Conservation (phyloP, 1,140 invertebrate genomes). For the Drosophila sucinea region DNA sequence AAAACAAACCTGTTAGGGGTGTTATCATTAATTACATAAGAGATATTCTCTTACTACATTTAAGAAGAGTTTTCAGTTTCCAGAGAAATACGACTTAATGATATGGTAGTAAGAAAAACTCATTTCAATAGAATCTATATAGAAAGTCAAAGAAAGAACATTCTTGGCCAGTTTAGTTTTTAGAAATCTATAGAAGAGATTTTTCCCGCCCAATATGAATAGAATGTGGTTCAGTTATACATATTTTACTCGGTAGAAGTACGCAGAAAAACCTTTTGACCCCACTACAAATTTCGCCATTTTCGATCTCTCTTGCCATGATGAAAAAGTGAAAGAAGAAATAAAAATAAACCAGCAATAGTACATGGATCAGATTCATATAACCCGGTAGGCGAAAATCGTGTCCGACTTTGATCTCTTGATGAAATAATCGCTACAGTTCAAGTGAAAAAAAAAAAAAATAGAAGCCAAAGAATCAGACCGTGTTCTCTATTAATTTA, state of each 20-base stretch:
- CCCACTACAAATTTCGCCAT: not conserved
- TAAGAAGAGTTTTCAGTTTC: too few species aligned
- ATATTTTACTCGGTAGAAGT: not conserved
- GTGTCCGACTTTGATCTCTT: not conserved
- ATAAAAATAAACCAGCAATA: not conserved
- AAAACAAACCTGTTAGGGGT: not conserved
- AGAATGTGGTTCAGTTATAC: too few species aligned
- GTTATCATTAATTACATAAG: not conserved
- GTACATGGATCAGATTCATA: not conserved
- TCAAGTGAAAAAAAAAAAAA: not conserved
- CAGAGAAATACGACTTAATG: too few species aligned
- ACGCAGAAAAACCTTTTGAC: too few species aligned
- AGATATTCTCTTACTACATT: too few species aligned
- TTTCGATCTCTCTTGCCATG: not conserved
- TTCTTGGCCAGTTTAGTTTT: too few species aligned
- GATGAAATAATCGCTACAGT: not conserved
- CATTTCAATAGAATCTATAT: too few species aligned
- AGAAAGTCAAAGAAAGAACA: too few species aligned
- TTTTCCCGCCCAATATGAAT: too few species aligned
- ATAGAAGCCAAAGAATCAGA: not conserved
- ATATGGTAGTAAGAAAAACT: too few species aligned
- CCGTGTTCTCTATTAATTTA: not conserved
- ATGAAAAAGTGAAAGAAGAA: too few species aligned
- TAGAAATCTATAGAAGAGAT: too few species aligned
- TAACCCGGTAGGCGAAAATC: not conserved